phyloP scores from a whole-genome alignment of 30 jellyfish, hydroid and myxozoan genomes.

The Euphysa ruthae region DNA sequence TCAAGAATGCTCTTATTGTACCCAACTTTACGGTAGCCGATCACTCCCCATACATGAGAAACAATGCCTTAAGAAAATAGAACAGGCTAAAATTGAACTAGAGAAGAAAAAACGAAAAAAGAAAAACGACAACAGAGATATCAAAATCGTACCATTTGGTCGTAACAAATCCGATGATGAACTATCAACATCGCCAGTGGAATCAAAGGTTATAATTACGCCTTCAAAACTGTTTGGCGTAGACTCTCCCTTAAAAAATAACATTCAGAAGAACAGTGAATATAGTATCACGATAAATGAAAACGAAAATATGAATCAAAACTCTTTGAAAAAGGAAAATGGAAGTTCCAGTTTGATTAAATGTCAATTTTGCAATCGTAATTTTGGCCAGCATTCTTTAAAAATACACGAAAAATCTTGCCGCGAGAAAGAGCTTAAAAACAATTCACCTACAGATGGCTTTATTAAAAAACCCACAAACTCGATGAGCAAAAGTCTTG shows the following conservation, averaged over 20 bases:
- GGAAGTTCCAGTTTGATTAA: neutral
- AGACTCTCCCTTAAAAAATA: too few relatives aligned
- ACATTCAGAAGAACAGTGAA: too few relatives aligned
- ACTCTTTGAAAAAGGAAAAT: neutral
- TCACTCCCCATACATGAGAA: slow-evolving; percentile 33
- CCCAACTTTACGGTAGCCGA: slow-evolving; percentile 27
- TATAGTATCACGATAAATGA: neutral
- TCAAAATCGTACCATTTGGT: slow-evolving; percentile 19
- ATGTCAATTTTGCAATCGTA: slow-evolving; percentile 4
- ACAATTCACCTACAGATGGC: too few relatives aligned
- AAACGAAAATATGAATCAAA: neutral
- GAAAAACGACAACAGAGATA: neutral
- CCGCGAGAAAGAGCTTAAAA: slow-evolving; percentile 23
- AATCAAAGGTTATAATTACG: too few relatives aligned
- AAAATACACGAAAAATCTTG: slow-evolving; percentile 29
- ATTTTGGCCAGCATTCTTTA: slow-evolving; percentile 21
- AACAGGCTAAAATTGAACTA: neutral
- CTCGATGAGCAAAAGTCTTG: too few relatives aligned
- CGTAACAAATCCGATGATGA: neutral
- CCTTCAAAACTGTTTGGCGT: too few relatives aligned
- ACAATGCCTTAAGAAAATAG: slow-evolving; percentile 28
- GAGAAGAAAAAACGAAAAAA: neutral
- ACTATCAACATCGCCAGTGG: neutral
- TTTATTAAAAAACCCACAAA: too few relatives aligned
- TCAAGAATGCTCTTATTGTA: slow-evolving; percentile 19